These are phyloP conservation scores for Cotesia typhae DNA, from an alignment of 1,140 invertebrate species.

Conservation along the genomic window DNA sequence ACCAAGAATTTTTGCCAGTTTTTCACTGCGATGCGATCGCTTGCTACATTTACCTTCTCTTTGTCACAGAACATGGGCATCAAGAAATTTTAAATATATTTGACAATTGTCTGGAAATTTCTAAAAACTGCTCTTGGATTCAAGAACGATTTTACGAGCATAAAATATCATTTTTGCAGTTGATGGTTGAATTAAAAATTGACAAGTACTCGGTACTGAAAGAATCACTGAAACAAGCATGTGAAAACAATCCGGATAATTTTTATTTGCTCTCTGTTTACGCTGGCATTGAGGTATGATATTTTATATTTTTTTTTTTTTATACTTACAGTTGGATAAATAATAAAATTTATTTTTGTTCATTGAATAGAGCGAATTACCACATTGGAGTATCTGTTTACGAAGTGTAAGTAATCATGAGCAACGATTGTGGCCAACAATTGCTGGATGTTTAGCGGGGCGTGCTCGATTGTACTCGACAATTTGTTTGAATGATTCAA, in stretches of 20 bases:
- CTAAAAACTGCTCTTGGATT: conserved; percentile 42
- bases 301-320: neutral
- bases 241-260: conserved; percentile 69
- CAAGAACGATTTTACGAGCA: conserved; percentile 60
- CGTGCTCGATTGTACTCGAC: conserved; percentile 48
- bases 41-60: conserved; percentile 68
- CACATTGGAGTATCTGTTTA: conserved; percentile 55
- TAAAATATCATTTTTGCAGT: conserved; percentile 61
- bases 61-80: conserved; percentile 51
- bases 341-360: conserved; percentile 15
- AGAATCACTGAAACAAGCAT: conserved; percentile 47
- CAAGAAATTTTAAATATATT: conserved; percentile 46
- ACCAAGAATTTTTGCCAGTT: conserved; percentile 65
- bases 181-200: conserved; percentile 49
- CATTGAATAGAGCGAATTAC: conserved; percentile 55
- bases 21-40: conserved; percentile 66
- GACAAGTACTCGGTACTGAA: conserved; percentile 37
- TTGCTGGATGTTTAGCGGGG: conserved; percentile 55
- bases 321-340: neutral
- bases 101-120: conserved; percentile 50
- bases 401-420: conserved; percentile 38
- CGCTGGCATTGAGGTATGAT: conserved; percentile 55
- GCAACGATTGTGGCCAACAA: conserved; percentile 48
- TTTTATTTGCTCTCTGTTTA: conserved; percentile 64
- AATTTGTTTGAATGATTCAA: conserved; percentile 42